Evolutionary conservation across 2,888 invertebrate species (phyloP).

Genomic region (Halictus ligatus): DNA sequence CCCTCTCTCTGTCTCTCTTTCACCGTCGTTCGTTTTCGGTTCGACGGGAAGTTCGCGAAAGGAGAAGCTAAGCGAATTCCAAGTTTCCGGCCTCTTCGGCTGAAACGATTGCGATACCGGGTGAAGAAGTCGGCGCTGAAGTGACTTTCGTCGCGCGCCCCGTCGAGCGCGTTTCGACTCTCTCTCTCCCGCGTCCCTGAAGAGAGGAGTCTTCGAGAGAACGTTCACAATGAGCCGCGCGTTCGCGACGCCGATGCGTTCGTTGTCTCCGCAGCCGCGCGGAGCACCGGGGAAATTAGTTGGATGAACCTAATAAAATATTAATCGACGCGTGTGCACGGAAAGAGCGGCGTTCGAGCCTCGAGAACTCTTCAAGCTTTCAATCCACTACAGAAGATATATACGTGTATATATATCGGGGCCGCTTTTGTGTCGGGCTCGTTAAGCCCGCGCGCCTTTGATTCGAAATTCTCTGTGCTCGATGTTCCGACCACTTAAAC

Average conservation of each 20-base stretch:
- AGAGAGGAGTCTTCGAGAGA: background rate
- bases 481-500: constrained; percentile 6
- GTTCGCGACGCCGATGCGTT: background rate
- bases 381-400: background rate
- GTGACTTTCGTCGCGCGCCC: background rate
- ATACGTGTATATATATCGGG: background rate
- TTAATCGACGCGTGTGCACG: background rate
- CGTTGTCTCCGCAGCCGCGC: background rate
- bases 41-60: background rate
- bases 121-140: background rate
- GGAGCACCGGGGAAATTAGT: background rate
- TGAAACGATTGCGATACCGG: background rate
- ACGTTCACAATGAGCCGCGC: background rate
- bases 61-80: constrained; percentile 7
- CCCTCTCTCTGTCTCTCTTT: background rate
- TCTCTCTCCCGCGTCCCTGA: background rate
- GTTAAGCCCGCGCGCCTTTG: background rate
- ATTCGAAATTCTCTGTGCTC: constrained; percentile 1
- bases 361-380: constrained; percentile 2
- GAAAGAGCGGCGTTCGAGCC: background rate
- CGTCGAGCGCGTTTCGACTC: background rate
- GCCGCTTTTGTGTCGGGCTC: background rate
- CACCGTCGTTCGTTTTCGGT: background rate
- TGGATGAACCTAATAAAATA: background rate
- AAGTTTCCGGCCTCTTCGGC: constrained; percentile 2